These are phyloP conservation scores for Grus americana DNA, from an alignment of 2,113 vertebrate genomes.

Conservation along the genomic window DNA sequence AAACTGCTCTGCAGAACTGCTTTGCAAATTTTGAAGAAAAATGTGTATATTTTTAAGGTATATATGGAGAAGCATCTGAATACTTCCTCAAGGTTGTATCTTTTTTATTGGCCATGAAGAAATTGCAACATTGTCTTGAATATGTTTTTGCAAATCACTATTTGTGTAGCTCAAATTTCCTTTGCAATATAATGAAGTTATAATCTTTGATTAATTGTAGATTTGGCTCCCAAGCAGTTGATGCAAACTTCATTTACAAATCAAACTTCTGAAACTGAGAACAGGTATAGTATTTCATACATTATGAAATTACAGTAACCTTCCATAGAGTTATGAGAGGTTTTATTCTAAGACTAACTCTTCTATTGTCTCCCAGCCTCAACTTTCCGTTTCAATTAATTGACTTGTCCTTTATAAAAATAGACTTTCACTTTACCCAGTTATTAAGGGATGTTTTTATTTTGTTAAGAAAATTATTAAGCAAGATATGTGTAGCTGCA, in stretches of 20 bases:
- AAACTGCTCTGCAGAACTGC: background rate
- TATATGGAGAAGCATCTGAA: background rate
- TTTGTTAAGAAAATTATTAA: background rate
- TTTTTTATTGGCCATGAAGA: background rate
- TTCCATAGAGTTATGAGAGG: background rate
- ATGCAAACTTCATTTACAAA: constrained; percentile 45
- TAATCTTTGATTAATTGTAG: constrained; percentile 70
- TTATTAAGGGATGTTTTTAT: background rate
- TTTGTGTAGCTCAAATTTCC: background rate
- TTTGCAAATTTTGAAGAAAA: background rate
- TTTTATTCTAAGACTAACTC: background rate
- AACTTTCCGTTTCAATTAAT: background rate
- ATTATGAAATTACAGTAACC: background rate
- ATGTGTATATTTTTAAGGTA: background rate
- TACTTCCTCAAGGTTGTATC: background rate
- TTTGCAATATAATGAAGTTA: background rate
- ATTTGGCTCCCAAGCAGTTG: constrained; percentile 67
- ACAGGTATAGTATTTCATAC: constrained; percentile 65
- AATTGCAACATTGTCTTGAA: background rate
- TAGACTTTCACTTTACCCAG: background rate
- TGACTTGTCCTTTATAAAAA: background rate
- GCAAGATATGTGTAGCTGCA: background rate
- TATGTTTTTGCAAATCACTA: background rate
- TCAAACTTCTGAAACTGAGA: constrained; percentile 66
- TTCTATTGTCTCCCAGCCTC: background rate